Conservation (phyloP, 1,140 invertebrate genomes). For the Achroia grisella region DNA sequence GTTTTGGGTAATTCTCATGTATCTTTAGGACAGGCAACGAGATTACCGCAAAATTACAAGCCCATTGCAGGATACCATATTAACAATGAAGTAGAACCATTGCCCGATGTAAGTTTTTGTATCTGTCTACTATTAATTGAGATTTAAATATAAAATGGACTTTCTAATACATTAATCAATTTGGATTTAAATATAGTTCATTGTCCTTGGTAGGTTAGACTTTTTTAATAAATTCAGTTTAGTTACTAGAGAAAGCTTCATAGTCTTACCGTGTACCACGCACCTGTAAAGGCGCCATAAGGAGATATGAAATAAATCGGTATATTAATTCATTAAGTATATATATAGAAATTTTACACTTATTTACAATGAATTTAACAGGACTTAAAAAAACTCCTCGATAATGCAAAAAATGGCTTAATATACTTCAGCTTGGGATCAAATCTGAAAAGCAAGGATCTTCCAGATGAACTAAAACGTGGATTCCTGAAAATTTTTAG, state of each 20-base stretch:
- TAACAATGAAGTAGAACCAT: slow-evolving; percentile 10
- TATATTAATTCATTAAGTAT: too few species aligned
- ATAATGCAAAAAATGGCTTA: slow-evolving; percentile 68
- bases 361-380: slow-evolving; percentile 2
- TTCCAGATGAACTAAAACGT: slow-evolving; percentile 8
- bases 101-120: slow-evolving; percentile 20
- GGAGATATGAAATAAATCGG: too few species aligned
- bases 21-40: slow-evolving; percentile 9
- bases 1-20: slow-evolving; percentile 23
- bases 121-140: too few species aligned
- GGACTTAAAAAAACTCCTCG: slow-evolving; percentile 66
- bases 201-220: too few species aligned
- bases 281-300: too few species aligned
- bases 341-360: too few species aligned
- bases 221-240: too few species aligned
- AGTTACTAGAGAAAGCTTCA: too few species aligned
- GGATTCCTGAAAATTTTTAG: slow-evolving; percentile 8
- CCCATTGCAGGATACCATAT: slow-evolving; percentile 23
- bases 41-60: slow-evolving; percentile 18
- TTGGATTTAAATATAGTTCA: too few species aligned
- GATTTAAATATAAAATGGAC: too few species aligned
- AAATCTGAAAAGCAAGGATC: slow-evolving; percentile 57
- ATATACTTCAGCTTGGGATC: slow-evolving; percentile 77
- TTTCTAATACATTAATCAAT: too few species aligned
- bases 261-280: too few species aligned